Evolutionary conservation across 1,140 invertebrate species (phyloP), one percentile per base, ranked within the genome.

Genomic region (Archivesica marissinica): DNA sequence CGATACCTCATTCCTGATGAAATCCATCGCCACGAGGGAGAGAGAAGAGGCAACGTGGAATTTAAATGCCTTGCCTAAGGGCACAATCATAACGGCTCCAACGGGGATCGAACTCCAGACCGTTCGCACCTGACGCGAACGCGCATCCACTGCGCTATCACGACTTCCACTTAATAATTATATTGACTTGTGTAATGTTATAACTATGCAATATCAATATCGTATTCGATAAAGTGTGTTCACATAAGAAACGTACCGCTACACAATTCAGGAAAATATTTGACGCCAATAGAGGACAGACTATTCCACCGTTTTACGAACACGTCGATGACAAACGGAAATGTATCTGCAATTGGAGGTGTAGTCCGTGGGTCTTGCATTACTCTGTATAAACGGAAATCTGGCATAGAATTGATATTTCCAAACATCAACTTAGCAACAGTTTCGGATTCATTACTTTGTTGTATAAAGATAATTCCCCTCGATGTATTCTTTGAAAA

Each of bases 391-490:
- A 72, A 20, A 0, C 2, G n/a, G n/a, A 47, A 72, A 0, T 72
- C 68, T 4, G 68, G 39, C 6, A 0, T 52, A 17, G 41, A 52
- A n/a, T 17, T 64, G 1, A 72, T 25, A 23, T 72, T 47, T 30
- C 13, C 15, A 17, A 72, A 72, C 39, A 72, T 50, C 39, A 33
- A n/a, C 17, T 15, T n/a, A 3, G 41, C 25, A 30, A 47, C 2
- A 30, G 9, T 15, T 20, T 47, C 44, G 6, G 68, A 47, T 2
- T 52, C 68, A 28, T 44, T 50, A 4, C 25, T 30, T 6, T 72
- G 15, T 50, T 72, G 68, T 4, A 72, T 17, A 47, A 72, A 72
- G 7, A 72, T 33, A 28, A 72, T 30, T 28, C 41, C 68, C 2
- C 44, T 44, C 17, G 68, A 7, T 2, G 6, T 33, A 1, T 17